Evolutionary conservation across 2,888 invertebrate genomes (phyloP), one percentile per base, ranked within the genome.

Genomic region (Hydroisotoma schaefferi): DNA sequence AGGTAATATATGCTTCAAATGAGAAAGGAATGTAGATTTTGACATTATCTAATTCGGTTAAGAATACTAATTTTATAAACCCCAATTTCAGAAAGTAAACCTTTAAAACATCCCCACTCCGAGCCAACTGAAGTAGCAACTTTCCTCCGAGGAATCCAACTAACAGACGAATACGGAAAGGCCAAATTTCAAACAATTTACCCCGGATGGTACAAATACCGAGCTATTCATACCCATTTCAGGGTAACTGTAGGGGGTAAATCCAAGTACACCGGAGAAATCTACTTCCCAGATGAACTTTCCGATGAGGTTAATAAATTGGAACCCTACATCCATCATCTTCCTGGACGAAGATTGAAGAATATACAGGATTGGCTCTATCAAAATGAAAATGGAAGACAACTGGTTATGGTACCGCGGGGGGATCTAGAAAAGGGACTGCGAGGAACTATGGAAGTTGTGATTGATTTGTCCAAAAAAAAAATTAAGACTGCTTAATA

Each of bases 221-320:
- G 68, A n/a, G 61, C 65, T 1, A 57, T 65, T 12, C 68, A 68
- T 33, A 59, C 61, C 38, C 68, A 68, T 38, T 65, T 65, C 22
- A 67, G 61, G 57, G 58, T 67, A 25, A 59, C 61, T 20, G 15
- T 51, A 15, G 61, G 44, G 25, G 59, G 46, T 2, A 51, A 61
- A n/a, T 27, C 27, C 15, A 55, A 53, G 22, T 63, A 57, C 33
- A 57, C 61, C 2, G 68, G 68, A 22, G 65, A 68, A 43, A 59
- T 68, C 18, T 68, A 65, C 40, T 68, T 68, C 46, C 52, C 59
- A 2, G 63, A 65, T 27, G 43, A 56, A 1, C 20, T 63, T 12
- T 57, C 61, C 2, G 68, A 68, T 27, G 52, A 63, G 44, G 56
- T 67, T 8, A 48, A 51, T 2, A 55, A 38, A 3, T 40, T 57